Percentiles rank a stretch among this genome's conserved stretches.
phyloP scores from a whole-genome alignment of 1,140 invertebrate genomes.

The Heliconius melpomene region DNA sequence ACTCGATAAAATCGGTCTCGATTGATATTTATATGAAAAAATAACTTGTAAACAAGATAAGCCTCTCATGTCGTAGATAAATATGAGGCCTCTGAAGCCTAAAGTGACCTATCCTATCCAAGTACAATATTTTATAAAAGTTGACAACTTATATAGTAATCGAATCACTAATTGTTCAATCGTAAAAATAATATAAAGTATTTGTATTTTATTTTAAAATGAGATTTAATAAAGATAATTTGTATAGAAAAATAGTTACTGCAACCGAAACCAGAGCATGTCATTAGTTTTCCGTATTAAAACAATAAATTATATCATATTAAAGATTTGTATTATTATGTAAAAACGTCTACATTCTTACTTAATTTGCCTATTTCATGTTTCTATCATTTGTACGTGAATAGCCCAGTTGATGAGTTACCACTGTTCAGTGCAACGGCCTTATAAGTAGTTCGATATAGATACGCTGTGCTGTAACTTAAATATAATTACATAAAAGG shows the following conservation, averaged over 20 bases:
- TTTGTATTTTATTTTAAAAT: not conserved
- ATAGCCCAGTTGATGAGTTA: not conserved
- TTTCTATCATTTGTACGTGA: not conserved
- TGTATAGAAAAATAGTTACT: no score
- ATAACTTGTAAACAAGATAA: slow-evolving; percentile 8
- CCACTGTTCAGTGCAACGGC: not conserved
- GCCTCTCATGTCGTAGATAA: not conserved
- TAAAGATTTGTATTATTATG: not conserved
- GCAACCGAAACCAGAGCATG: not conserved
- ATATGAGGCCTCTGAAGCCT: not conserved
- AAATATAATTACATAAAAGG: slow-evolving; percentile 12
- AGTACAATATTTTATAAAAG: not conserved
- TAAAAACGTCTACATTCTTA: not conserved
- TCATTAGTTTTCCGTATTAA: not conserved
- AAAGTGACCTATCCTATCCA: not conserved
- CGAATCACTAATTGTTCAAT: no score
- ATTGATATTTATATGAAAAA: not conserved
- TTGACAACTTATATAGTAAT: not conserved
- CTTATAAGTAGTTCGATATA: slow-evolving; percentile 1
- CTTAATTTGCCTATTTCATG: not conserved
- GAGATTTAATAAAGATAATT: not conserved
- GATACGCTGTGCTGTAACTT: not conserved
- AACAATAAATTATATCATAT: not conserved
- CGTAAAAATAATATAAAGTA: no score
- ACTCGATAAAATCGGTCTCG: no score